These are phyloP conservation scores for Kryptolebias marmoratus DNA, from an alignment of 2,113 vertebrate species.

Conservation along the genomic window DNA sequence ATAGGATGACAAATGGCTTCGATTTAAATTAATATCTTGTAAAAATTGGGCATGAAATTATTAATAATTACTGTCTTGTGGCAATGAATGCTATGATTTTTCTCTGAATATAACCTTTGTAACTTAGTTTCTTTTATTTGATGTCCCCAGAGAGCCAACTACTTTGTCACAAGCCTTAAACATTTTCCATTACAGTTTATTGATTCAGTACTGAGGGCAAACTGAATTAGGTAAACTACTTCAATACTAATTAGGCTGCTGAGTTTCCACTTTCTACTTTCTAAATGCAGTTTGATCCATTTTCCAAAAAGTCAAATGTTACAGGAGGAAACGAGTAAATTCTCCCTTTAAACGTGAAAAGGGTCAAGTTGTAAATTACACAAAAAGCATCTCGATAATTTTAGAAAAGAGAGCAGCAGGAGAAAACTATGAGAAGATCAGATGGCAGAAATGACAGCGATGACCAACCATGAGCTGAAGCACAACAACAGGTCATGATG, in stretches of 20 bases:
- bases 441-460: conserved; percentile 56
- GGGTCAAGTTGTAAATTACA: conserved; percentile 1
- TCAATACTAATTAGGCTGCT: conserved; percentile 59
- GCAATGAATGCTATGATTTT: conserved; percentile 1
- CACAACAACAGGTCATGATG: conserved; percentile 62
- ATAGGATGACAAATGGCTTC: neutral
- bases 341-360: neutral
- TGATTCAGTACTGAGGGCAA: conserved; percentile 49
- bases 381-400: neutral
- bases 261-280: conserved; percentile 56
- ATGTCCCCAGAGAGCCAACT: conserved; percentile 4
- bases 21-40: conserved; percentile 10
- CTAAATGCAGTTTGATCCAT: conserved; percentile 44
- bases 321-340: neutral
- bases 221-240: conserved; percentile 54
- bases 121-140: conserved; percentile 1
- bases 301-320: conserved; percentile 36
- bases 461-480: conserved; percentile 63
- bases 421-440: conserved; percentile 37
- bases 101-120: conserved; percentile 8
- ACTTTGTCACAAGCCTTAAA: conserved; percentile 1
- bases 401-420: conserved; percentile 6
- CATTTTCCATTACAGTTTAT: conserved; percentile 48
- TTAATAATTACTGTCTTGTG: conserved; percentile 7
- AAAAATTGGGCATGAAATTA: neutral